phyloP scores from a whole-genome alignment of 2,888 invertebrate genomes.

The Lasioglossum villosulum region DNA sequence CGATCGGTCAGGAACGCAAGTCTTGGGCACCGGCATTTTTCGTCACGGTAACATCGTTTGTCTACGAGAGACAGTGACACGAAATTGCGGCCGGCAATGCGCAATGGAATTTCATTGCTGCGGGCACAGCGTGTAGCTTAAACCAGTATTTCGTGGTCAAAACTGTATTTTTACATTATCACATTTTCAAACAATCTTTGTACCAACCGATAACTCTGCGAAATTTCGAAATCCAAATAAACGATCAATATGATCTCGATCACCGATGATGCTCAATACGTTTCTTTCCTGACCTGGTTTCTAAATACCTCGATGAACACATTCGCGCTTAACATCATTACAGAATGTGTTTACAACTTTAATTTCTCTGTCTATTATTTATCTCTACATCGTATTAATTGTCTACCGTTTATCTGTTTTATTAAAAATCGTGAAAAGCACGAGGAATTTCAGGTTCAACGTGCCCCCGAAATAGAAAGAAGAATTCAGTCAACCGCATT shows the following conservation, averaged over 20 bases:
- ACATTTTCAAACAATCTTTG: not conserved
- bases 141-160: not conserved
- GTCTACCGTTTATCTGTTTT: not conserved
- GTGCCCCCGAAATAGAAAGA: not conserved
- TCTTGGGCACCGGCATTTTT: conserved; percentile 7
- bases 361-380: not conserved
- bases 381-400: not conserved
- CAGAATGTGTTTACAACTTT: too few species aligned
- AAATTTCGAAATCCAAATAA: not conserved
- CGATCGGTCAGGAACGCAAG: conserved; percentile 25
- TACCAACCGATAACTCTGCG: not conserved
- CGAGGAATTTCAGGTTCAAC: not conserved
- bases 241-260: too few species aligned
- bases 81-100: not conserved
- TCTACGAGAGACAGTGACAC: conserved; percentile 13
- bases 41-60: conserved; percentile 11
- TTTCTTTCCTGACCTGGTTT: too few species aligned
- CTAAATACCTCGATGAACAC: too few species aligned
- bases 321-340: too few species aligned
- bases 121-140: not conserved
- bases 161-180: not conserved
- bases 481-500: not conserved
- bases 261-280: too few species aligned
- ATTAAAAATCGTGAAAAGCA: not conserved
- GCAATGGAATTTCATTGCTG: not conserved